phyloP scores from a whole-genome alignment of 30 jellyfish, hydroid and myxozoan genomes.

The Turritopsis dohrnii region DNA sequence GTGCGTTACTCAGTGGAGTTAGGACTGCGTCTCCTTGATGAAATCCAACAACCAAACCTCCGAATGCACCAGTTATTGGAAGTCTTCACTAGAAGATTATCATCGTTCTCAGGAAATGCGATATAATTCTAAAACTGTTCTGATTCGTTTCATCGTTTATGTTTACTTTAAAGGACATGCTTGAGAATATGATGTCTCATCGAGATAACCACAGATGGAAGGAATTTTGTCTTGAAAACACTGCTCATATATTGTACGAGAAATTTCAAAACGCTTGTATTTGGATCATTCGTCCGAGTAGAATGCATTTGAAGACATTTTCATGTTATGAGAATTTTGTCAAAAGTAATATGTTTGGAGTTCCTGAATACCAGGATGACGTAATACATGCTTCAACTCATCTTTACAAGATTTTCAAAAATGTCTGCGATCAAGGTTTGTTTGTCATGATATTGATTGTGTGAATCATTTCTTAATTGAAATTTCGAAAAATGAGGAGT shows the following conservation, averaged over 20 bases:
- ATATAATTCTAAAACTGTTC: too few species aligned
- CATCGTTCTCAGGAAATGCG: too few species aligned
- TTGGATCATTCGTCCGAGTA: constrained; percentile 49
- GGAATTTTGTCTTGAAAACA: constrained; percentile 67
- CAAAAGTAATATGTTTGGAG: constrained; percentile 67
- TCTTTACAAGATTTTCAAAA: constrained; percentile 33
- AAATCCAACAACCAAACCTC: too few species aligned
- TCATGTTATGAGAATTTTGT: constrained; percentile 65
- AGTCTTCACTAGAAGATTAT: too few species aligned
- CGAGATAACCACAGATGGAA: constrained; percentile 70
- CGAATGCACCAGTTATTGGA: too few species aligned
- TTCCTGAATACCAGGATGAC: constrained; percentile 46
- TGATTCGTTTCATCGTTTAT: too few species aligned
- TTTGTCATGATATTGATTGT: not conserved
- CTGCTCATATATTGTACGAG: constrained; percentile 45
- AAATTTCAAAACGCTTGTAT: constrained; percentile 46
- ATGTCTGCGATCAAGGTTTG: constrained; percentile 49
- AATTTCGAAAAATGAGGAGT: not conserved
- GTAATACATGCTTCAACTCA: constrained; percentile 53
- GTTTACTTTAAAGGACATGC: constrained; percentile 37
- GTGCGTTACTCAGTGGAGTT: too few species aligned
- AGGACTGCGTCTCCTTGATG: too few species aligned
- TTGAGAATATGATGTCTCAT: constrained; percentile 52
- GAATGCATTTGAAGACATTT: constrained; percentile 48
- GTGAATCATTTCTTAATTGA: not conserved